Percentiles rank a stretch among this genome's conserved stretches.
phyloP scores from a whole-genome alignment of 2,888 invertebrate species.

The Ecliptopera silaceata region DNA sequence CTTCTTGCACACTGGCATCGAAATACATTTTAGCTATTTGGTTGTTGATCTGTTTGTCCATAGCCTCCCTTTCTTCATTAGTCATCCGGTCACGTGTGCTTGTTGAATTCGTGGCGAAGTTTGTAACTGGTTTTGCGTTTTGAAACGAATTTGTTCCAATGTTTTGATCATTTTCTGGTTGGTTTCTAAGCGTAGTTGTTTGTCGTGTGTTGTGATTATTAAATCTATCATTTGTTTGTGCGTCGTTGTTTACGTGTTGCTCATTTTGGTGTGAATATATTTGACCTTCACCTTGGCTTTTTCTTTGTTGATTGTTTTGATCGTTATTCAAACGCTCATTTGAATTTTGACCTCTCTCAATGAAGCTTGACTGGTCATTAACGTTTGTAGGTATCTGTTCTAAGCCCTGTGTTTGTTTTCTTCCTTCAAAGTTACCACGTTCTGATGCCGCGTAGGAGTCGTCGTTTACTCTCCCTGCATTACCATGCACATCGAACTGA shows the following conservation, averaged over 20 bases:
- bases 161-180: constrained; percentile 3
- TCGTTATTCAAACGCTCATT: background rate
- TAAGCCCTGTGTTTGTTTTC: background rate
- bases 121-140: background rate
- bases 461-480: constrained; percentile 6
- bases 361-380: background rate
- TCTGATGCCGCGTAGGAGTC: background rate
- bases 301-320: background rate
- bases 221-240: background rate
- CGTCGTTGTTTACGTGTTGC: background rate
- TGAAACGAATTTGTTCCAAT: background rate
- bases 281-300: background rate
- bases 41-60: constrained; percentile 15
- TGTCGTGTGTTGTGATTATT: constrained; percentile 4
- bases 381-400: background rate
- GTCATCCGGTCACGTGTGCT: background rate
- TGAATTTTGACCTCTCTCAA: background rate
- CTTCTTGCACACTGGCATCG: constrained; percentile 10
- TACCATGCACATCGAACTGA: constrained; percentile 16
- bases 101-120: background rate
- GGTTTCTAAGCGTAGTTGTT: background rate
- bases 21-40: constrained; percentile 17
- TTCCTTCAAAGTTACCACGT: background rate
- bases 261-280: background rate
- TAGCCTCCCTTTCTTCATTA: constrained; percentile 9